Evolutionary conservation across 2,113 vertebrate genomes (phyloP).

Genomic region (Caracal caracal): DNA sequence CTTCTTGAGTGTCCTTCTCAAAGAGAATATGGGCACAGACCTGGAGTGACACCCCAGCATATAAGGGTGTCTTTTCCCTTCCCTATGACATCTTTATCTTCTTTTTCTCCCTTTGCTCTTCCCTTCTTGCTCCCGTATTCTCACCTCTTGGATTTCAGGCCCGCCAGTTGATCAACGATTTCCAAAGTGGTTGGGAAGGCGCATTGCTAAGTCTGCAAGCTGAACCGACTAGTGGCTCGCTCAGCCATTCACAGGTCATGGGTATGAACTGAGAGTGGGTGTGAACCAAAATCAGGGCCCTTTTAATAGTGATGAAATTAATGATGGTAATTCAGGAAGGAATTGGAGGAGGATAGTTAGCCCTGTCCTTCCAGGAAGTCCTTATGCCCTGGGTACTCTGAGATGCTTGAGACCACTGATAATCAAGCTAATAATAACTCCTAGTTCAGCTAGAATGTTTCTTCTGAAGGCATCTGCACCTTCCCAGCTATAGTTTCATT

Average conservation of each 20-base stretch:
- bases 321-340: not conserved
- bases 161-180: not conserved
- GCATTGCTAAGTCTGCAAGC: not conserved
- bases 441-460: not conserved
- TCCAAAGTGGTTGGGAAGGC: not conserved
- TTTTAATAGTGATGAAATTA: not conserved
- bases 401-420: not conserved
- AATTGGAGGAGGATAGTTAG: not conserved
- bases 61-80: not conserved
- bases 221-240: not conserved
- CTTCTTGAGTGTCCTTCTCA: not conserved
- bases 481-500: not conserved
- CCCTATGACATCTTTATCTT: not conserved
- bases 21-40: not conserved
- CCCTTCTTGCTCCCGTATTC: not conserved
- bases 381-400: not conserved
- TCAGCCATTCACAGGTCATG: not conserved
- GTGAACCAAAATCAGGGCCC: not conserved
- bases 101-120: not conserved
- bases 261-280: not conserved
- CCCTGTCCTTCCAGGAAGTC: not conserved
- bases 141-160: not conserved
- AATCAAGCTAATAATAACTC: not conserved
- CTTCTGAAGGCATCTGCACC: not conserved
- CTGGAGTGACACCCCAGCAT: not conserved